Conservation (phyloP, 2,888 invertebrate species). For the Drosophila setosimentum region DNA sequence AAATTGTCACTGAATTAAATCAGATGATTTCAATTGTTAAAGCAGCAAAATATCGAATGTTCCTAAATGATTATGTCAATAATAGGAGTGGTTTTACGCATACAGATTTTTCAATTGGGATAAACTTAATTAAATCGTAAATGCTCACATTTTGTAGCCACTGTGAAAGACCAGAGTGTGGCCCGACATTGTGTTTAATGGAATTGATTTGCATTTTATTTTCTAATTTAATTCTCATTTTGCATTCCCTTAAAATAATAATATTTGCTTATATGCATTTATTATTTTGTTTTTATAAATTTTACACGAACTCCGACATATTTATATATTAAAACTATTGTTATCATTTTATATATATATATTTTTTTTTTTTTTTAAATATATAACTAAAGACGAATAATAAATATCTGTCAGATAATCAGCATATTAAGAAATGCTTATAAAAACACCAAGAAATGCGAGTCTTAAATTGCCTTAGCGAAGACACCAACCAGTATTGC, state of each 20-base stretch:
- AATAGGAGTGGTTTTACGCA: conserved; percentile 17
- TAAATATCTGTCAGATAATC: neutral
- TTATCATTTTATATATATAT: neutral
- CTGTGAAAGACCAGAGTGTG: neutral
- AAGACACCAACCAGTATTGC: conserved; percentile 8
- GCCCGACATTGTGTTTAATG: neutral
- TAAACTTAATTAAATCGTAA: neutral
- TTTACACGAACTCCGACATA: neutral
- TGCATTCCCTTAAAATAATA: neutral
- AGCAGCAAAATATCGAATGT: conserved; percentile 31
- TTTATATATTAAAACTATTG: neutral
- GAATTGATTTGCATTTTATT: neutral
- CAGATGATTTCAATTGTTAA: conserved; percentile 36
- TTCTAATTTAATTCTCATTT: neutral
- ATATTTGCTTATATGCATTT: neutral
- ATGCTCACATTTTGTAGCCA: conserved; percentile 13
- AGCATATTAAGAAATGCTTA: neutral
- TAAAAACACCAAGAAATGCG: neutral
- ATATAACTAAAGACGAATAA: neutral
- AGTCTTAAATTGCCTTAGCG: neutral
- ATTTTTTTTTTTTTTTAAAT: too few species aligned
- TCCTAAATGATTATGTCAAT: conserved; percentile 61
- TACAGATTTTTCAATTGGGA: conserved; percentile 6
- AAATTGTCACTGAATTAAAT: conserved; percentile 49
- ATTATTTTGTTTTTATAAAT: neutral